Base-by-base conservation (phyloP, 2,888 invertebrate species). In the Drosophila kambysellisi region DNA sequence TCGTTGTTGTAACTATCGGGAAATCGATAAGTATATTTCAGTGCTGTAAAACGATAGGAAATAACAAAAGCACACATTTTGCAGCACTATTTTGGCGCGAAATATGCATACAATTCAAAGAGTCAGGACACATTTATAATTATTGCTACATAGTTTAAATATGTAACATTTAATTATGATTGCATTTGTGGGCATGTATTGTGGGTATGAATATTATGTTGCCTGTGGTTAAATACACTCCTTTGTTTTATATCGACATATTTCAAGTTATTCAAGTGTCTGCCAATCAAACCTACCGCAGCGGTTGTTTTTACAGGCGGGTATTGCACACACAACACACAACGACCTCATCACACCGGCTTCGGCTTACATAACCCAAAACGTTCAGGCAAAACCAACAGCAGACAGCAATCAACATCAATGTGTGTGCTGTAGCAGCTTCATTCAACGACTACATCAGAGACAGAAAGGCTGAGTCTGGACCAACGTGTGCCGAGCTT, bases 401-500 rank as follows among this genome's bases (percentile, higher is more conserved):
- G 74, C 75, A 81, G 82, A 77, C 84, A 77, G 80, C 70, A 74
- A 81, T 74, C 74, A 80, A 80, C 79, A 82, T 83, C 86, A 70
- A 78, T 79, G 70, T 79, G 68, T 81, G 65, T 62, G 70, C 72
- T 30, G 57, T 41, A 75, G 70, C 59, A 79, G 70, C 71, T 71
- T 81, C 79, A 76, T 80, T 74, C 60, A 76, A 62, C 72, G 70
- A 52, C 71, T 61, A 62, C 46, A 61, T 68, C 79, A 62, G 68
- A 58, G 41, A 25, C 62, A 59, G 59, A 48, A 50, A 54, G 63
- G 39, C 72, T 67, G 77, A 68, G 72, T 71, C 68, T 82, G 84
- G 88, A 84, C 87, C 76, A 83, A 86, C 88, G 88, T 88, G 88
- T 88, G 84, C 88, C 83, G 72, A 35, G 82, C 81, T 88, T 82